A percentile compares a stretch with the other conserved stretches of the same genome.
phyloP scores from a whole-genome alignment of 2,113 vertebrate genomes.

The Tragulus kanchil region DNA sequence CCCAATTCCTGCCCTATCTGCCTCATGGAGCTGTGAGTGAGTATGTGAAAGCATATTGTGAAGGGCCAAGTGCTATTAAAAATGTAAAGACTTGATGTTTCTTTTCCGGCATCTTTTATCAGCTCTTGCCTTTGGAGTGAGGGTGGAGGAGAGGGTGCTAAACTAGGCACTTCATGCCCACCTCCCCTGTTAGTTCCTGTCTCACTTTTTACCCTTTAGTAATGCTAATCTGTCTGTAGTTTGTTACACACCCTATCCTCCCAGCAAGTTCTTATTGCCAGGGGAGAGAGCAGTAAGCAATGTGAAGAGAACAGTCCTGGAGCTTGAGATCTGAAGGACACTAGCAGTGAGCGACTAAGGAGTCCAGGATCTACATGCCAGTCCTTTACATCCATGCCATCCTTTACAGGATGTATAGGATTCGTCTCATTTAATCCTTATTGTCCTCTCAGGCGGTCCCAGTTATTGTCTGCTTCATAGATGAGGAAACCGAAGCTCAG shows the following conservation, averaged over 20 bases:
- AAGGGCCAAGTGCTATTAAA: not conserved
- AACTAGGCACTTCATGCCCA: accelerated
- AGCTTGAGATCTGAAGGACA: not conserved
- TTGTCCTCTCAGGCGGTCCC: not conserved
- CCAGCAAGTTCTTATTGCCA: not conserved
- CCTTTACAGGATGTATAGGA: not conserved
- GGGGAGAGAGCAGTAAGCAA: not conserved
- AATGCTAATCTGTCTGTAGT: not conserved
- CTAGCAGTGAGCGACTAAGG: accelerated
- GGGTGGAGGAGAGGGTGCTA: not conserved
- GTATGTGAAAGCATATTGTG: not conserved
- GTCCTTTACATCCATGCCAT: no score
- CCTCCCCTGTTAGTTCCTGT: not conserved
- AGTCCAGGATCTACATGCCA: not conserved
- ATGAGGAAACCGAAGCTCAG: not conserved
- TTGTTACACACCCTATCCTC: not conserved
- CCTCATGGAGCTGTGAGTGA: not conserved
- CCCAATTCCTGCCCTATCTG: not conserved
- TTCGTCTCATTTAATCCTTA: not conserved
- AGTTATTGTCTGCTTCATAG: not conserved
- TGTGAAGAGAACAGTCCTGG: not conserved
- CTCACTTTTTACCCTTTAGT: not conserved
- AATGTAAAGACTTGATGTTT: not conserved
- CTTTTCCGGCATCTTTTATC: not conserved
- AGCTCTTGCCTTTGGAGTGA: not conserved